Evolutionary conservation across 2,888 invertebrate species (phyloP), one percentile per base, ranked within the genome.

Genomic region (Melanostoma mellinum): DNA sequence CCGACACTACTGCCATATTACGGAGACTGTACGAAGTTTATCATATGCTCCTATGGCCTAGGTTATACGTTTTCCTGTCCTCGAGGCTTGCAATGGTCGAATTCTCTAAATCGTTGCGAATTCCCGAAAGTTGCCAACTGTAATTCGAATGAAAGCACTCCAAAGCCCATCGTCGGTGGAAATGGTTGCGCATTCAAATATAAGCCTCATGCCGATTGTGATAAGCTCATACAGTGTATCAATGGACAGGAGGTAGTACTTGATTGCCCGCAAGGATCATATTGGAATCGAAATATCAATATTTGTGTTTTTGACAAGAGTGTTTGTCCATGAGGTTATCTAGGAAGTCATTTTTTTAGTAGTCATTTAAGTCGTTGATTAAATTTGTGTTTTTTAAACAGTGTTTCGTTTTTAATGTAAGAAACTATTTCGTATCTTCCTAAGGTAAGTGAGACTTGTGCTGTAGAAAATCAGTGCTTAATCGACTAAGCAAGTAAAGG

Each of bases 151-250:
- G 52, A 36, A 6, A 56, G 50, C 3, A 65, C 63, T 6, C n/a
- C 33, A 1, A 9, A 8, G 5, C 78, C 76, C 6, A 6, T 3
- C 4, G 33, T 75, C 6, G 75, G 75, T 5, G 75, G 60, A 6
- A 38, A 2, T 32, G 68, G 60, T 6, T 75, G 75, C 53, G 0
- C 6, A 0, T 63, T 35, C 30, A 9, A 6, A 3, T 56, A 36
- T 8, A 69, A 86, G 0, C 6, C 76, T 0, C 86, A 88, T 86
- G 86, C 68, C 1, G 87, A 88, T 4, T 89, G 90, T 67, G 86
- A 82, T 4, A 87, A 87, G 72, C 73, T 36, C 42, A 8, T 44
- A 4, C 36, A 35, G 46, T 75, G 75, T 33, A 60, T 32, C 0
- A n/a, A 8, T 48, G 68, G 68, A 20, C 20, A 20, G 20, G 20